phyloP scores from a whole-genome alignment of 2,797 vertebrate species.

The Momotus momota region DNA sequence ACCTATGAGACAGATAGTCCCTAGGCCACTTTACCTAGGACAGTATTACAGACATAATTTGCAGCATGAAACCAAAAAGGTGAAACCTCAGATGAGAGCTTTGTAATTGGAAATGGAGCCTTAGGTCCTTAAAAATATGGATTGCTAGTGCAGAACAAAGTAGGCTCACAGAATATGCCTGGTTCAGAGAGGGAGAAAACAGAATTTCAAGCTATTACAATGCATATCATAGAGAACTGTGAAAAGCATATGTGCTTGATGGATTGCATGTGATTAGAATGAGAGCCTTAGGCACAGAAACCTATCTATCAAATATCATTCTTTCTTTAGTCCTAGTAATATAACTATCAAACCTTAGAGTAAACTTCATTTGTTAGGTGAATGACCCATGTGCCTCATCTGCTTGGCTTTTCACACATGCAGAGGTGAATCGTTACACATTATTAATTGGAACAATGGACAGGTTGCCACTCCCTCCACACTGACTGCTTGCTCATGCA shows the following conservation, averaged over 20 bases:
- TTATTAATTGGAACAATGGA: background rate
- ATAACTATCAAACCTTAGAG: slow-evolving; percentile 31
- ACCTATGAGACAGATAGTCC: background rate
- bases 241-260: slow-evolving; percentile 45
- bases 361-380: slow-evolving; percentile 56
- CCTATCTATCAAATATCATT: slow-evolving; percentile 16
- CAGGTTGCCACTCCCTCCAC: background rate
- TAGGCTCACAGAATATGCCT: background rate
- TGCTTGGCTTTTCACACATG: background rate
- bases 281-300: background rate
- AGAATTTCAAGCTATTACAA: slow-evolving; percentile 18
- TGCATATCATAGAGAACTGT: background rate
- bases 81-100: background rate
- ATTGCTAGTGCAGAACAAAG: background rate
- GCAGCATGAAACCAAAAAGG: background rate
- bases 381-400: background rate
- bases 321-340: slow-evolving; percentile 6
- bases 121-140: background rate
- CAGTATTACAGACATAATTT: background rate
- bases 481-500: background rate
- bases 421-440: background rate
- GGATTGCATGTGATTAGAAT: slow-evolving; percentile 27
- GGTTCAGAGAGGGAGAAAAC: background rate
- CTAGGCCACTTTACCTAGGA: background rate
- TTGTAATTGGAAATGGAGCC: slow-evolving; percentile 25